Conservation (phyloP, 2,113 vertebrate species). For the Acrocephalus kingi region DNA sequence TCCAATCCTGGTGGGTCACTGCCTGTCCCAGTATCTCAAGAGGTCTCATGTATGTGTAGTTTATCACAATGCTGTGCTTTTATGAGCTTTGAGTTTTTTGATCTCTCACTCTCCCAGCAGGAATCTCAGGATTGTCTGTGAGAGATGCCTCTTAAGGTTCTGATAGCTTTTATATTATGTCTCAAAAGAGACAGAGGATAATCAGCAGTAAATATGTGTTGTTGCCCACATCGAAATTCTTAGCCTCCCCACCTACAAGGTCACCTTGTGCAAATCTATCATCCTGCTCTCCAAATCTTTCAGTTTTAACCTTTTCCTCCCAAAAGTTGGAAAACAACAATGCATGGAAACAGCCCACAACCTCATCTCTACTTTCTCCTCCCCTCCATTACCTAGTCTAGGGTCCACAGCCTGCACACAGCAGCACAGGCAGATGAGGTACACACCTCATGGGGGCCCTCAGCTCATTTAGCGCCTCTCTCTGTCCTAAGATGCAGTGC, state of each 20-base stretch:
- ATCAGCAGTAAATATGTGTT: neutral
- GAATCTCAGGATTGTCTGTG: neutral
- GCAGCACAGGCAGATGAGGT: neutral
- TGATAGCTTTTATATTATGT: neutral
- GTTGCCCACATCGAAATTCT: neutral
- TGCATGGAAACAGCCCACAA: neutral
- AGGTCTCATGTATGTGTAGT: too few species aligned
- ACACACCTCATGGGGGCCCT: neutral
- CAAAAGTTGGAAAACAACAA: neutral
- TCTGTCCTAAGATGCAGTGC: neutral
- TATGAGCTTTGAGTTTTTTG: neutral
- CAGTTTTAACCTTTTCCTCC: neutral
- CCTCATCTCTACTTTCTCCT: neutral
- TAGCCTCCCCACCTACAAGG: neutral
- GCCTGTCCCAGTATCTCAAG: too few species aligned
- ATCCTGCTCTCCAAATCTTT: neutral
- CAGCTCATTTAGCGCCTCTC: neutral
- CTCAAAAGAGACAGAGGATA: neutral
- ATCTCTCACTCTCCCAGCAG: neutral
- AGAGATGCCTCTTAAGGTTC: neutral
- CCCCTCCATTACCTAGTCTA: neutral
- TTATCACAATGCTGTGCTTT: neutral
- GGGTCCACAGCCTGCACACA: neutral
- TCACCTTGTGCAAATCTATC: neutral
- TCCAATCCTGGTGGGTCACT: neutral